A percentile compares a stretch with the other conserved stretches of the same genome.
Conservation (phyloP, 2,797 vertebrate species). For the Hyperoplus immaculatus region DNA sequence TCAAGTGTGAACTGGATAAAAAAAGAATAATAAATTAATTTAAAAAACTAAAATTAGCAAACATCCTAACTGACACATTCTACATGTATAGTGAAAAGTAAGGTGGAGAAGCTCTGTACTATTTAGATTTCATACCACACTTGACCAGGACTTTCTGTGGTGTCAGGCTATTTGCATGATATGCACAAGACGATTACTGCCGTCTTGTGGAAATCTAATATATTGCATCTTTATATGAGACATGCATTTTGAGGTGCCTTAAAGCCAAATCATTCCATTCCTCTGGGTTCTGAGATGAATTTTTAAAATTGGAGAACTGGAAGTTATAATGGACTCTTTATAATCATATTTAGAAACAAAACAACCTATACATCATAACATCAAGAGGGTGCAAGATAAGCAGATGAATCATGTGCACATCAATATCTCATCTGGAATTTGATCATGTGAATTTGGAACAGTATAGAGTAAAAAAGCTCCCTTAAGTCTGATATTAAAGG, state of each 20-base stretch:
- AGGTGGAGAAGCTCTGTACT: neutral
- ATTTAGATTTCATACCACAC: neutral
- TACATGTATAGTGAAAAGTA: neutral
- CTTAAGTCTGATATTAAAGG: too few relatives aligned
- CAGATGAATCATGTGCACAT: neutral
- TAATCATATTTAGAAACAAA: neutral
- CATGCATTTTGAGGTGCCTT: too few relatives aligned
- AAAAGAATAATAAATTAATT: neutral
- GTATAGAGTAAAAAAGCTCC: too few relatives aligned
- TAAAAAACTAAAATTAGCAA: neutral
- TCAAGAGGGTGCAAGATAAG: too few relatives aligned
- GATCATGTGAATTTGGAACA: neutral
- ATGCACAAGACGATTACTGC: conserved; percentile 24
- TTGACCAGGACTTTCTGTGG: neutral
- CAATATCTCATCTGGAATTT: neutral
- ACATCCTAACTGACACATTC: neutral
- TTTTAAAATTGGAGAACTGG: neutral
- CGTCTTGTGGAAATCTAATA: conserved; percentile 53
- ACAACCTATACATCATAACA: neutral
- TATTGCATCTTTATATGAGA: conserved; percentile 1
- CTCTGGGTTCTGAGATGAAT: neutral
- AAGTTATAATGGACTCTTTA: neutral
- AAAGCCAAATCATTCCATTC: neutral
- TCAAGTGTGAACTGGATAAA: too few relatives aligned
- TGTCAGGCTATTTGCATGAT: neutral